Evolutionary conservation across 2,888 invertebrate species (phyloP).

Genomic region (Heteromurus nitidus): DNA sequence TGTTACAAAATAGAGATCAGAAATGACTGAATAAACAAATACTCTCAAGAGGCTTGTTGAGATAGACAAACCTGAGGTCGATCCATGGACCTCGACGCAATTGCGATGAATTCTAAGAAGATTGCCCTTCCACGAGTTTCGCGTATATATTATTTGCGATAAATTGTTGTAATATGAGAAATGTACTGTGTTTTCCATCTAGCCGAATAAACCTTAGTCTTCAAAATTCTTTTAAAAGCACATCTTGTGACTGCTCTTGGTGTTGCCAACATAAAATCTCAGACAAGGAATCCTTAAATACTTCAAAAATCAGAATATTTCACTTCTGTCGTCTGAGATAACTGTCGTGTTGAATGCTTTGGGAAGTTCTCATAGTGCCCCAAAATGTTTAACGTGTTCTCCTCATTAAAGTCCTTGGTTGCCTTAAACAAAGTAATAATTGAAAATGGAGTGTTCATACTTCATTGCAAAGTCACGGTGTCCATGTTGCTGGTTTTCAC

Average conservation of each 20-base stretch:
- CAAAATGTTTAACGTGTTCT: conserved; percentile 94
- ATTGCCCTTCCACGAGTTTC: too few species aligned
- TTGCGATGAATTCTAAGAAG: too few species aligned
- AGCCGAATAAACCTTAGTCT: too few species aligned
- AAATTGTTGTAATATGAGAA: too few species aligned
- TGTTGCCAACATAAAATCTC: too few species aligned
- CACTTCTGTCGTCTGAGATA: background rate
- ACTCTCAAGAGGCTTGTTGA: conserved; percentile 8
- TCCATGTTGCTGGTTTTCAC: conserved; percentile 91
- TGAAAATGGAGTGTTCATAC: conserved; percentile 94
- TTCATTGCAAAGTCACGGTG: conserved; percentile 95
- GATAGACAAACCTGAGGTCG: conserved; percentile 4
- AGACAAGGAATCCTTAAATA: too few species aligned
- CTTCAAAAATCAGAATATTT: background rate
- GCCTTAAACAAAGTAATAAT: conserved; percentile 93
- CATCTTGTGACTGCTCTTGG: too few species aligned
- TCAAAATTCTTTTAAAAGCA: too few species aligned
- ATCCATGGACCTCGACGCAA: too few species aligned
- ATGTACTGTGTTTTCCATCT: too few species aligned
- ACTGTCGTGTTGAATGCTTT: background rate
- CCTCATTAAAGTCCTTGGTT: conserved; percentile 92
- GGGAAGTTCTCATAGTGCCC: conserved; percentile 29
- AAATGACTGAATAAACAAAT: conserved; percentile 19
- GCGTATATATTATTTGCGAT: too few species aligned
- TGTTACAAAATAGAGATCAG: too few species aligned